Base-by-base conservation (phyloP, 1,140 invertebrate genomes). In the Drosophila oshimai region DNA sequence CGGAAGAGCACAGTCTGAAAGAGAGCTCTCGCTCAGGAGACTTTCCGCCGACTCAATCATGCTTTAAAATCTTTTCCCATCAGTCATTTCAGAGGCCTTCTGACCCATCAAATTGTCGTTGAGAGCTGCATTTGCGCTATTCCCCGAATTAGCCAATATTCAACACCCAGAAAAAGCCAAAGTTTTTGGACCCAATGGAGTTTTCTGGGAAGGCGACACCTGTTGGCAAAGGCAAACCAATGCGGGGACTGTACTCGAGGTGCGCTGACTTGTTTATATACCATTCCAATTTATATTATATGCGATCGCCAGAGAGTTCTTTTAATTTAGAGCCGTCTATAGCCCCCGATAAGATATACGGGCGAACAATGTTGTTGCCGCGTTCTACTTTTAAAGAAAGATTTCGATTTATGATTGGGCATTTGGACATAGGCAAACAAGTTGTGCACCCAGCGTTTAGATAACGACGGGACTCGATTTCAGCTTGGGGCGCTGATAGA, bases 321-420 rank as follows among this genome's bases (percentile, higher is more conserved):
- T 77, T 78, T 73, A 79, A 75, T 86, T 79, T 84, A 79, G 65
- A 84, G 50, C 55, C 54, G 42, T 79, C 58, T 62, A 65, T 74
- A 71, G 64, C 64, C 33, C 36, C 7, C 47, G 79, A 84, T 84
- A 74, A 84, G 79, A 86, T 84, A 86, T 65, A 71, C 34, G 13
- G 45, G 29, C 26, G 37, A 39, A 61, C 60, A 65, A 69, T 33
- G 34, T 26, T 64, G 70, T 69, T 47, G 71, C 57, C 39, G 49
- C 83, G 42, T 60, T 57, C 74, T 57, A 84, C 80, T 84, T 80
- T 84, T 72, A 58, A 84, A 71, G 80, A 80, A 86, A 80, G 74
- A 86, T 86, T 81, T 84, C 65, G 53, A 80, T 73, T 84, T 80
- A 68, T 64, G 79, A 84, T 84, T 80, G 75, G 65, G 45, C 73